Percentiles rank a stretch among this genome's conserved stretches.
These are phyloP conservation scores for Melinaea marsaeus DNA, from an alignment of 2,888 invertebrate species.

Conservation along the genomic window DNA sequence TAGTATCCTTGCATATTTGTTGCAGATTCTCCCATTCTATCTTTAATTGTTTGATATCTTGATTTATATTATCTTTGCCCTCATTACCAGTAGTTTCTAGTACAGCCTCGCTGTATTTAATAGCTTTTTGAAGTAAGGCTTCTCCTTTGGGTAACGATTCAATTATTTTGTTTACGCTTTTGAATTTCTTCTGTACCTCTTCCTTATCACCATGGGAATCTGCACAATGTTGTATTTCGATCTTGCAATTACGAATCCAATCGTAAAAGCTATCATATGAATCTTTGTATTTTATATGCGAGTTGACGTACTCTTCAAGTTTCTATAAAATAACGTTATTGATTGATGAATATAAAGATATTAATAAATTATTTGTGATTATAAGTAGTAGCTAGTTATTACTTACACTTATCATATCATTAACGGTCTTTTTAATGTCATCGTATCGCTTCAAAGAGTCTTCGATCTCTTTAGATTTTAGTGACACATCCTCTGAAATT, in stretches of 20 bases:
- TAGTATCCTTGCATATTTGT: slow-evolving; percentile 85
- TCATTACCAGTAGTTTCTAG: slow-evolving; percentile 87
- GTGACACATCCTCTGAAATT: slow-evolving; percentile 82
- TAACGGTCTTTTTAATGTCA: slow-evolving; percentile 80
- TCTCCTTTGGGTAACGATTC: slow-evolving; percentile 84
- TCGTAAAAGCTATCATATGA: slow-evolving; percentile 89
- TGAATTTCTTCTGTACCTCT: slow-evolving; percentile 85
- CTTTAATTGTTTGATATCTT: slow-evolving; percentile 88
- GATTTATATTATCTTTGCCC: slow-evolving; percentile 88
- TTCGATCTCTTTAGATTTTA: slow-evolving; percentile 83
- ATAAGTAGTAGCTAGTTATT: background rate
- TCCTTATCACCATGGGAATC: slow-evolving; percentile 93
- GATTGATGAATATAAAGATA: background rate
- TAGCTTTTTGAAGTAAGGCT: slow-evolving; percentile 83
- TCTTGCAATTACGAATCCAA: slow-evolving; percentile 88
- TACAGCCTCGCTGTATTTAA: slow-evolving; percentile 85
- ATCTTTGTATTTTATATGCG: slow-evolving; percentile 92
- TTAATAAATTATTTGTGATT: slow-evolving; percentile 9
- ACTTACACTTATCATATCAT: slow-evolving; percentile 81
- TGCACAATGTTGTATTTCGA: slow-evolving; percentile 90
- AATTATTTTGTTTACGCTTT: slow-evolving; percentile 83
- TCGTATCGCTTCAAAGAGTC: slow-evolving; percentile 85
- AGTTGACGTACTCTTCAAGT: slow-evolving; percentile 88
- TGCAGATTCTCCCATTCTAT: slow-evolving; percentile 90
- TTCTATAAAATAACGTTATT: slow-evolving; percentile 63